Evolutionary conservation across 2,113 vertebrate genomes (phyloP), one percentile per base, ranked within the genome.

Genomic region (Centropus bengalensis): DNA sequence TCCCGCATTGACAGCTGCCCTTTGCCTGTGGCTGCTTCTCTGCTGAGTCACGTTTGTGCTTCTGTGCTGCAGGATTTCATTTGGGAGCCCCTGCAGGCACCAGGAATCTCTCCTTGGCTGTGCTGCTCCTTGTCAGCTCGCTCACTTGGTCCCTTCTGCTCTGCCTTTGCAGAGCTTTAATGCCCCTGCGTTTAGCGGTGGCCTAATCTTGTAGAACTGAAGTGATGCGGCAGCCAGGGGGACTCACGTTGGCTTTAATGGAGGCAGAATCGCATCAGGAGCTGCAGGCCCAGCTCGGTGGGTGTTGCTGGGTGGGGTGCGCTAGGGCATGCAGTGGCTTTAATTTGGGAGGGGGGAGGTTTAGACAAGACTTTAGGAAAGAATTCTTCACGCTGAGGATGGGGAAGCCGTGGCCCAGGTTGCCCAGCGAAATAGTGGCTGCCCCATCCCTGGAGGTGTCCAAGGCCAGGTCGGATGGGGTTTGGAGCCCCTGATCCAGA

Each of bases 241-340:
- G 54, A 32, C 33, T 58, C 30, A 6, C 8, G 8, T 54, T 6
- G 52, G 32, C 10, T 51, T 26, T 73, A 8, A 4, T 33, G 81
- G 66, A 52, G 30, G 64, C 9, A n/a, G 78, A 14, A 1, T 59
- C 0, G 0, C 32, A 1, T 21, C 3, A 1, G 71, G 54, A 74
- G 59, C 2, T 7, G 8, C 23, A 6, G 1, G 68, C 20, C 0
- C 10, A 1, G 51, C 23, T 82, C 78, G 64, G 70, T 66, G 22
- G 66, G 15, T 18, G 17, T 5, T 44, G 59, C 71, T 38, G 2
- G 30, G 52, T 28, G 47, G 70, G 33, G 30, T n/a, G 2, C 5
- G 42, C 60, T 58, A 24, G 40, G 44, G 36, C 38, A 6, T 5
- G 30, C 4, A 3, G 3, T 3, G 0, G 14, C 44, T 45, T 45